Base-by-base conservation (phyloP, 2,113 vertebrate genomes). In the Datnioides undecimradiatus region DNA sequence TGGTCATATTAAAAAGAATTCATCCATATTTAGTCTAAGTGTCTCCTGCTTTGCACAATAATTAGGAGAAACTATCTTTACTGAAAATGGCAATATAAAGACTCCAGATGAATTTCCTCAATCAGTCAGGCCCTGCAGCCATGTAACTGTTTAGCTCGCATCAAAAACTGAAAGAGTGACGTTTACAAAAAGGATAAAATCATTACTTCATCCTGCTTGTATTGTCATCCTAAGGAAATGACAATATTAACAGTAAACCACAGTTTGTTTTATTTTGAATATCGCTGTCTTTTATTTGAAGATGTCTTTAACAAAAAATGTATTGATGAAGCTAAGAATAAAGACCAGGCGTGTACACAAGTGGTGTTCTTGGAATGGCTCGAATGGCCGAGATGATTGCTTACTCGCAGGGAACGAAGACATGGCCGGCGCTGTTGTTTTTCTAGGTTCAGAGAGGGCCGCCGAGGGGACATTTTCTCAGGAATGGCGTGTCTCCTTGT, bases 401-500 rank as follows among this genome's bases (percentile, higher is more conserved):
- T 59, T 25, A n/a, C n/a, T n/a, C n/a, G 19, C 49, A 70, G 48
- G 52, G 51, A 85, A 66, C 73, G 73, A 80, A 65, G 52, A 52
- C 21, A 46, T 45, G 48, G 17, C 62, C 27, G 38, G 21, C 59
- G 23, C 2, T 10, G 13, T 19, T 34, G 25, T 51, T 75, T 82
- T 57, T 62, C 62, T 23, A 40, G 76, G 63, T 68, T 81, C 85
- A 74, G 65, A 82, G 72, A 69, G 27, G 70, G 43, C 55, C 8
- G 76, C 83, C 67, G n/a, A 75, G 66, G 54, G 79, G 80, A 80
- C 62, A 75, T 73, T 88, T 87, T 87, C 85, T 86, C 79, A 92
- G 86, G 86, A 89, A 91, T 63, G 73, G 25, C 72, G 73, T 88
- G 91, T 93, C 93, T 91, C 77, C 80, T 93, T 74, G 72, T 59